A percentile compares a stretch with the other conserved stretches of the same genome.
Evolutionary conservation across 2,888 invertebrate species (phyloP).

Genomic region (Dilophus febrilis): DNA sequence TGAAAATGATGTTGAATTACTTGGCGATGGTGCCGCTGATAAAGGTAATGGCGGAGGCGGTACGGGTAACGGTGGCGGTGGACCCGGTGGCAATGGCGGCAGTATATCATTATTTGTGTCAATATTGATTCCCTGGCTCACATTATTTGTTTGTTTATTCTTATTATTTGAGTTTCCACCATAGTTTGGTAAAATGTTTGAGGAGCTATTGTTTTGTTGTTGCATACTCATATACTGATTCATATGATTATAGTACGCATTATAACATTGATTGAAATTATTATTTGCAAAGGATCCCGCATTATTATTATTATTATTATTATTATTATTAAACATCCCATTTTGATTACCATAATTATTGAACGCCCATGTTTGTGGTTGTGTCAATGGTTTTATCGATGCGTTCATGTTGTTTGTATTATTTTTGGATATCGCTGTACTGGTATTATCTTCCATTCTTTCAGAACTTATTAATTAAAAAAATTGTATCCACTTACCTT

Average conservation of each 20-base stretch:
- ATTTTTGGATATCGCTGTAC: too few species aligned
- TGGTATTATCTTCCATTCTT: too few species aligned
- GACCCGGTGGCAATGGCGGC: slow-evolving; percentile 42
- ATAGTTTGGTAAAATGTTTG: slow-evolving; percentile 18
- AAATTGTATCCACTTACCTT: too few species aligned
- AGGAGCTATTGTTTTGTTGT: slow-evolving; percentile 16
- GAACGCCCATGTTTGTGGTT: neutral
- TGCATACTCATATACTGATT: slow-evolving; percentile 13
- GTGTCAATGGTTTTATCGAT: too few species aligned
- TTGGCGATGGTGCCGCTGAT: neutral
- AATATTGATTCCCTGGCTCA: too few species aligned
- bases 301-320: neutral
- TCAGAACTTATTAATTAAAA: too few species aligned
- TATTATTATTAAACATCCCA: neutral
- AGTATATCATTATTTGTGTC: slow-evolving; percentile 19
- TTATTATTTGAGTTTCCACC: slow-evolving; percentile 24
- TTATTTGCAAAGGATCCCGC: neutral
- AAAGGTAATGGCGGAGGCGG: neutral
- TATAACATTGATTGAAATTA: slow-evolving; percentile 9
- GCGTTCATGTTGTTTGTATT: too few species aligned
- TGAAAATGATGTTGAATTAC: neutral
- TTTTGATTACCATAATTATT: neutral
- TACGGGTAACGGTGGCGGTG: slow-evolving; percentile 18
- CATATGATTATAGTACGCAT: slow-evolving; percentile 11
- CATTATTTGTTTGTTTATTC: slow-evolving; percentile 13